Base-by-base conservation (phyloP, 2,113 vertebrate genomes). In the Stigmatopora nigra region DNA sequence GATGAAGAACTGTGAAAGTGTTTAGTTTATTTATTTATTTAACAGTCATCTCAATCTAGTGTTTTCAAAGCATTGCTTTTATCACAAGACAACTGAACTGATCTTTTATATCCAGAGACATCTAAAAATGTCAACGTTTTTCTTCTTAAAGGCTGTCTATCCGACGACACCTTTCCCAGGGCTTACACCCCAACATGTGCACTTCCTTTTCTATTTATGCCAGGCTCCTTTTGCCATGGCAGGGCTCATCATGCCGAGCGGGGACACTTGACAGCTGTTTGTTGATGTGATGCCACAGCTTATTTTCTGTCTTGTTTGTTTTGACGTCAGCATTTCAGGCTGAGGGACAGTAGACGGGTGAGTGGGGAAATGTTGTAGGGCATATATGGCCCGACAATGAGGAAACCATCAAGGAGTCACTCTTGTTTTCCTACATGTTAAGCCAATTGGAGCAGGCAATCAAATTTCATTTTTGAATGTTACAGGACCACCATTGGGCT, bases 281-380 rank as follows among this genome's bases (percentile, higher is more conserved):
- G 80, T 76, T 80, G 87, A 86, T 79, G 76, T 79, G 31, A 65
- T 76, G 86, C 79, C 81, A 78, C 61, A 62, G 80, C 77, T 84
- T 86, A 83, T 89, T 89, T 88, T 85, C 84, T 80, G 79, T 74
- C 77, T 56, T 79, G 77, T 80, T 87, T 84, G 84, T 86, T 87
- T 80, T 70, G 85, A 84, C 80, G 82, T 85, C 81, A 77, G 78
- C 75, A 19, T 78, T 81, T 56, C 25, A 31, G 20, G 22, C 25
- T 31, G 53, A 31, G 10, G 20, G 51, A 53, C 22, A 20, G 19
- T 13, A 22, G 51, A 53, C 71, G 63, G 67, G 5, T 6, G 73
- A 64, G 69, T 67, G 25, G 67, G 41, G 67, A 71, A 77, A 64
- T 79, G 75, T 5, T 10, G 10, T 10, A 10, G 36, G 57, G 36